These are phyloP conservation scores for Myocastor coypus DNA, from an alignment of 2,113 vertebrate genomes.

Conservation along the genomic window DNA sequence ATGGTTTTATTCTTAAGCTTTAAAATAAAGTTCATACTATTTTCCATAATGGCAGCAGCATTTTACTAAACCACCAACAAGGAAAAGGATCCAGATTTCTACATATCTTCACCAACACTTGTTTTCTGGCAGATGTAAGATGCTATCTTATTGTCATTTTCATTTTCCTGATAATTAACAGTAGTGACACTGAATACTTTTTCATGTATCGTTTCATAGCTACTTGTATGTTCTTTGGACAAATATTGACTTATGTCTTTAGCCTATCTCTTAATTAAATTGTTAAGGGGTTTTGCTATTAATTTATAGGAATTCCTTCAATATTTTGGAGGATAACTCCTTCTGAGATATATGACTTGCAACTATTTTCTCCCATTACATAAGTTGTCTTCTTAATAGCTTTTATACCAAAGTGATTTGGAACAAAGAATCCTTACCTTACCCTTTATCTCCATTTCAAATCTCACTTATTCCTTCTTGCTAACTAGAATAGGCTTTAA, in stretches of 20 bases:
- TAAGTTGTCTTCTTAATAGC: not conserved
- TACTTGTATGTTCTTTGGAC: not conserved
- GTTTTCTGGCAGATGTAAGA: not conserved
- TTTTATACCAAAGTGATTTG: constrained; percentile 1
- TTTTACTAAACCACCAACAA: not conserved
- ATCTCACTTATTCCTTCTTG: not conserved
- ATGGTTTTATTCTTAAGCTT: not conserved
- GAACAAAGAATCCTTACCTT: constrained; percentile 3
- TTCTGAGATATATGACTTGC: not conserved
- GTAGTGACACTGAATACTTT: not conserved
- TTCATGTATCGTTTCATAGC: not conserved
- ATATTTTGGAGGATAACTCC: not conserved
- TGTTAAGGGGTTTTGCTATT: not conserved
- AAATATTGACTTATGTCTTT: not conserved
- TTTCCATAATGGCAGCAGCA: not conserved
- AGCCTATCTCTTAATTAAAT: not conserved
- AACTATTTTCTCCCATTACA: not conserved
- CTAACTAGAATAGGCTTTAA: not conserved
- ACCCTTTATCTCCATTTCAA: not conserved
- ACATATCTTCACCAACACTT: not conserved
- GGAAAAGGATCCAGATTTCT: not conserved
- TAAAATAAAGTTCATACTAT: not conserved
- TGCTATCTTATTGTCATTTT: not conserved
- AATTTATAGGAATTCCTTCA: not conserved
- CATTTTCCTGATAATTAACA: not conserved